Conservation (phyloP, 2,888 invertebrate species). For the Zhuqinia jingwanae region DNA sequence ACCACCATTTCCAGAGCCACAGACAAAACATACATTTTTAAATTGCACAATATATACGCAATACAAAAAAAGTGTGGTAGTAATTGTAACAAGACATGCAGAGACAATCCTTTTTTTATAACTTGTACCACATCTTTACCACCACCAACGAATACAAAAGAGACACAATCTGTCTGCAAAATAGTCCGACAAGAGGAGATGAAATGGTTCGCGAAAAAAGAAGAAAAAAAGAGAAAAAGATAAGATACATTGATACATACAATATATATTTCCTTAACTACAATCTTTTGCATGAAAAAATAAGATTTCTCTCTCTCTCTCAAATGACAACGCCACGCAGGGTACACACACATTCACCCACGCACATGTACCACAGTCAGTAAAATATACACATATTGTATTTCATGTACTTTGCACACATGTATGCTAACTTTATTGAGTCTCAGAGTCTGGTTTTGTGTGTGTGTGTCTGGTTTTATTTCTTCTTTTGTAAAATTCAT, state of each 20-base stretch:
- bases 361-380: too few relatives aligned
- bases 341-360: slow-evolving; percentile 8
- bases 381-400: too few relatives aligned
- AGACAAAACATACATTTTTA: too few relatives aligned
- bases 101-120: slow-evolving; percentile 11
- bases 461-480: too few relatives aligned
- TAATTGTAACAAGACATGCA: slow-evolving; percentile 5
- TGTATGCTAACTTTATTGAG: too few relatives aligned
- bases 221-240: too few relatives aligned
- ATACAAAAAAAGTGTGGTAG: background rate
- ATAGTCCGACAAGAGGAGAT: slow-evolving; percentile 45
- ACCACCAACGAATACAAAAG: background rate
- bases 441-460: background rate
- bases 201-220: slow-evolving; percentile 45
- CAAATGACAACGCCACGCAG: slow-evolving; percentile 24
- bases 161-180: slow-evolving; percentile 42
- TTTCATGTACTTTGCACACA: too few relatives aligned
- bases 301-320: slow-evolving; percentile 10
- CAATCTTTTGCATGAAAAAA: background rate
- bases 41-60: background rate
- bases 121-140: background rate
- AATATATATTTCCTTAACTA: slow-evolving; percentile 5
- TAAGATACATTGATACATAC: too few relatives aligned
- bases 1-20: background rate
- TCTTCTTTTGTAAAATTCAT: slow-evolving; percentile 31